phyloP scores from a whole-genome alignment of 2,888 invertebrate species.

The Euplexia lucipara region DNA sequence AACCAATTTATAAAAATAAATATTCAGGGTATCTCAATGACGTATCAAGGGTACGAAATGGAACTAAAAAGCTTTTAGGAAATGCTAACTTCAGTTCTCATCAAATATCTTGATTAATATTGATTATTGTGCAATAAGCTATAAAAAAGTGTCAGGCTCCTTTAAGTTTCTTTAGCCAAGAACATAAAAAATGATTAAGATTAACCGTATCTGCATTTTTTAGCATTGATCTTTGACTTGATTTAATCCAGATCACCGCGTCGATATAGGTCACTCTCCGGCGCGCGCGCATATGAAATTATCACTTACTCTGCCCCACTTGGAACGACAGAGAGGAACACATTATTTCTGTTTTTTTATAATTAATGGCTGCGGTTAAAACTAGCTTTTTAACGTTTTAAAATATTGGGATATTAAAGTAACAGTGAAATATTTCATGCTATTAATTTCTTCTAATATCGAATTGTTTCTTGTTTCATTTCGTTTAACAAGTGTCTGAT shows the following conservation, averaged over 20 bases:
- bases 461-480: constrained; percentile 18
- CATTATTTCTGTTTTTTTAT: constrained; percentile 52
- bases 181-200: constrained; percentile 13
- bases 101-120: too few species aligned
- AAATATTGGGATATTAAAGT: constrained; percentile 31
- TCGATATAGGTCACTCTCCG: constrained; percentile 74
- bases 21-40: too few species aligned
- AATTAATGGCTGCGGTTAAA: constrained; percentile 51
- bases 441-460: constrained; percentile 35
- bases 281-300: constrained; percentile 75
- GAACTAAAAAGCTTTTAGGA: too few species aligned
- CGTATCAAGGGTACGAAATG: too few species aligned
- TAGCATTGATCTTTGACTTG: constrained; percentile 71
- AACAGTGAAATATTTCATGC: constrained; percentile 28
- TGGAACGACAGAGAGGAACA: constrained; percentile 63
- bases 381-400: constrained; percentile 43
- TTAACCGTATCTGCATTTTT: not conserved
- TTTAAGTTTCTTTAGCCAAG: too few species aligned
- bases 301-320: constrained; percentile 75
- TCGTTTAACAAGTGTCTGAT: constrained; percentile 23
- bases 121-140: too few species aligned
- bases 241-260: constrained; percentile 72
- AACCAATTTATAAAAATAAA: too few species aligned
- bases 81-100: too few species aligned
- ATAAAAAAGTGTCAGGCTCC: too few species aligned